These are phyloP conservation scores for Brachionus manjavacas DNA, from an alignment of 1,140 invertebrate species.

Conservation along the genomic window DNA sequence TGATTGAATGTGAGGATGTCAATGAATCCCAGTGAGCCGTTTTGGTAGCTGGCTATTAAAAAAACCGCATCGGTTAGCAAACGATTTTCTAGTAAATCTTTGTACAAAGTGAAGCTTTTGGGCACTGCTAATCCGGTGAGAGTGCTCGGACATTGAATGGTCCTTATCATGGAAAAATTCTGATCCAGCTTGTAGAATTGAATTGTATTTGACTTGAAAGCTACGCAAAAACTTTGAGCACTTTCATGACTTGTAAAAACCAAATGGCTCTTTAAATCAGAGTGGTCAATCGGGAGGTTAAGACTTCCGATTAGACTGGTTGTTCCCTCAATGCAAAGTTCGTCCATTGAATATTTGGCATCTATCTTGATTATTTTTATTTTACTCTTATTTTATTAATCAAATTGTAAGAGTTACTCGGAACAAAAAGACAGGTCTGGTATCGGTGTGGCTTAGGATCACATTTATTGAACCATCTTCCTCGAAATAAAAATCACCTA, in stretches of 20 bases:
- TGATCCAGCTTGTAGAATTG: not conserved
- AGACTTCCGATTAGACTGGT: not conserved
- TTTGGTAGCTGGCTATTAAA: not conserved
- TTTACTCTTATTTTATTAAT: not conserved
- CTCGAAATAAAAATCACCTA: conserved; percentile 27
- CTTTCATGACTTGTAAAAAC: not conserved
- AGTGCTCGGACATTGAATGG: not conserved
- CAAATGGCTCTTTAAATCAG: not conserved
- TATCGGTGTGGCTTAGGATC: not conserved
- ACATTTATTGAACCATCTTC: conserved; percentile 12
- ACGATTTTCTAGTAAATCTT: not conserved
- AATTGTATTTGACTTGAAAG: not conserved
- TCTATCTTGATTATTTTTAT: not conserved
- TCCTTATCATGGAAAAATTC: not conserved
- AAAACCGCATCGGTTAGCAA: not conserved
- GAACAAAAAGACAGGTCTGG: not conserved
- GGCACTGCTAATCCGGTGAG: not conserved
- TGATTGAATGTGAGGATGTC: not conserved
- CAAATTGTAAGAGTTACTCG: not conserved
- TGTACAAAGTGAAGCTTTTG: not conserved
- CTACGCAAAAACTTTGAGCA: not conserved
- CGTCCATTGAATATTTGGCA: not conserved
- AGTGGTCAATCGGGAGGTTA: not conserved
- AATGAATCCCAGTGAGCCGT: conserved; percentile 1
- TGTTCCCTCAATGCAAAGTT: not conserved